These are phyloP conservation scores for Drosophila buzzatii DNA, from an alignment of 2,888 invertebrate genomes.

Conservation along the genomic window DNA sequence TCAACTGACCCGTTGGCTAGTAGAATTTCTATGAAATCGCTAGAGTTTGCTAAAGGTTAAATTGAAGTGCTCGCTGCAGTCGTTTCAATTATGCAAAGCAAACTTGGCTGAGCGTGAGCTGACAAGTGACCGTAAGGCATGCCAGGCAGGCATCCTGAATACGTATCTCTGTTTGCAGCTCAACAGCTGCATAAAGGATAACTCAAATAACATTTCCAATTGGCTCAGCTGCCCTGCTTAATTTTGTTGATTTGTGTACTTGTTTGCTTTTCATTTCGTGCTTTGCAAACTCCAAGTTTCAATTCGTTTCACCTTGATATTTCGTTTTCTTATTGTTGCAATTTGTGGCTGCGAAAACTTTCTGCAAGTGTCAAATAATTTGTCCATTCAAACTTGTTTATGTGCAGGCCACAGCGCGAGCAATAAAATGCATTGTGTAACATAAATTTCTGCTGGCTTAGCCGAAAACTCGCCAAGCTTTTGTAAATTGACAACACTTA, in stretches of 20 bases:
- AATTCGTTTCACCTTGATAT: not conserved
- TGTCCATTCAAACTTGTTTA: not conserved
- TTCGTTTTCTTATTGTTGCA: not conserved
- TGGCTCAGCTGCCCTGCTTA: not conserved
- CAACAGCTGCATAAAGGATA: not conserved
- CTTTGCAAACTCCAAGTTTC: not conserved
- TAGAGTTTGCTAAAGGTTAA: not conserved
- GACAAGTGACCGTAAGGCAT: constrained; percentile 46
- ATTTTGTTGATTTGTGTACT: not conserved
- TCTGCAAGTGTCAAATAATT: not conserved
- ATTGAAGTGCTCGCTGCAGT: not conserved
- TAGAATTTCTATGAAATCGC: constrained; percentile 6
- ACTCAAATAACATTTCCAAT: not conserved
- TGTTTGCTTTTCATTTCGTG: not conserved
- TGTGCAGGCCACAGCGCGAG: constrained; percentile 32
- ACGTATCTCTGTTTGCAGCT: not conserved
- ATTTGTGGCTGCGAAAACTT: constrained; percentile 15
- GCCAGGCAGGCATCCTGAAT: not conserved
- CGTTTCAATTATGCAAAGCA: constrained; percentile 59
- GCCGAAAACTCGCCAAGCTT: constrained; percentile 30
- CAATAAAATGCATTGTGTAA: constrained; percentile 54
- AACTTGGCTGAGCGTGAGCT: constrained; percentile 35
- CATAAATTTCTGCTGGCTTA: constrained; percentile 42
- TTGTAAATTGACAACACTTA: constrained; percentile 31
- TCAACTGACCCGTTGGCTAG: constrained; percentile 18